A percentile compares a stretch with the other conserved stretches of the same genome.
Conservation (phyloP, 2,113 vertebrate species). For the Shinisaurus crocodilurus region DNA sequence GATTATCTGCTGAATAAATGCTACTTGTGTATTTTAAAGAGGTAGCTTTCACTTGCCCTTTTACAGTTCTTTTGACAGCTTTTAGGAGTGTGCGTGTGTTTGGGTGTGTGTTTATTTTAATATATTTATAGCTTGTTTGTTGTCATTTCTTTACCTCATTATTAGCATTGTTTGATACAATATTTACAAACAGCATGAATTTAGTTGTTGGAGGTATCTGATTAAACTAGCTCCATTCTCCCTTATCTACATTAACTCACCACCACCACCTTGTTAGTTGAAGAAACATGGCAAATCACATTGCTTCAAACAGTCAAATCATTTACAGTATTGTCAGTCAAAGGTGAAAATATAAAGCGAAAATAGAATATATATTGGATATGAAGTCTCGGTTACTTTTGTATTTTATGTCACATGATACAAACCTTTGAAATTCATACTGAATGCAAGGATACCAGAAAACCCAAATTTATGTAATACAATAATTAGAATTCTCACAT, state of each 20-base stretch:
- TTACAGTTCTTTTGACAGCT: not conserved
- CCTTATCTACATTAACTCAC: not conserved
- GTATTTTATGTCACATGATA: not conserved
- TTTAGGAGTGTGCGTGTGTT: not conserved
- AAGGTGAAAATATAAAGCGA: not conserved
- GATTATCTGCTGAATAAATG: conserved; percentile 49
- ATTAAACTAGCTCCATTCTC: not conserved
- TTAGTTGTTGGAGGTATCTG: not conserved
- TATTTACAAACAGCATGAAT: conserved; percentile 1
- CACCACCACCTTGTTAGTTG: not conserved
- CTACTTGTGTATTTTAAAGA: conserved; percentile 59
- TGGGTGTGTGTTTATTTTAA: not conserved
- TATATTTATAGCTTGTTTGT: not conserved
- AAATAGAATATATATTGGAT: not conserved
- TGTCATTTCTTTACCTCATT: fast-evolving
- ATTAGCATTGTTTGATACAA: not conserved
- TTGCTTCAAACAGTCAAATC: not conserved
- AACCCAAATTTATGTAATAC: not conserved
- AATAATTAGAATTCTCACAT: not conserved
- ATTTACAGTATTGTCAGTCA: not conserved
- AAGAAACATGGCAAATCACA: not conserved
- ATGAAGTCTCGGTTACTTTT: not conserved
- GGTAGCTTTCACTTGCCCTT: conserved; percentile 31
- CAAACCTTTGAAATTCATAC: not conserved
- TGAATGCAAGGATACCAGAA: not conserved